Evolutionary conservation across 1,140 invertebrate species (phyloP), one percentile per base, ranked within the genome.

Genomic region (Trissolcus basalis): DNA sequence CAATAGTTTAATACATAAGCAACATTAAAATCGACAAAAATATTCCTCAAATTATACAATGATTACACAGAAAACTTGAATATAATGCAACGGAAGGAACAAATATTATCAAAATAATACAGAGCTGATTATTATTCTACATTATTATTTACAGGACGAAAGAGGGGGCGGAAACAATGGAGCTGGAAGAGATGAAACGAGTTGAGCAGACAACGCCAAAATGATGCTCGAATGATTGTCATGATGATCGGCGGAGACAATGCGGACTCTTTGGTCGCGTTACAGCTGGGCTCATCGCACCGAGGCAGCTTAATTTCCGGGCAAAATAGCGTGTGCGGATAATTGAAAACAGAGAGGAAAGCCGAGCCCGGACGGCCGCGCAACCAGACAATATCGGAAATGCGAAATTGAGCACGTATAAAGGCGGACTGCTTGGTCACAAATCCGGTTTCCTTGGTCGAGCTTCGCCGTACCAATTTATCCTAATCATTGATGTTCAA

Each of bases 401-500:
- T 72, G 68, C 54, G 73, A 77, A 79, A 79, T 76, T 65, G 64
- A 73, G 51, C 60, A 61, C 55, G 77, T 74, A 63, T 72, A 72
- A 71, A 71, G 69, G 73, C 65, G 55, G 63, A 72, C 63, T 60
- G 59, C 54, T 68, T 71, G 60, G 67, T 70, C 60, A 59, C 73
- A 65, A 69, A 75, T 73, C 63, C 53, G 68, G 65, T 74, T 67
- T 65, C 56, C 71, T 67, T 65, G 63, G 58, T 79, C 69, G 64
- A 69, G 70, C 67, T 71, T 59, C 53, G 33, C 35, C 50, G 55
- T 65, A 73, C 63, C 74, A 77, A 74, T 77, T 77, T 67, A 63
- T 74, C 74, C 65, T 74, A 74, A 77, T 77, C 65, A 79, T 73
- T 60, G 69, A 70, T 55, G 54, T 71, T 80, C 78, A 64, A 45